Evolutionary conservation across 92 coral and sea anemone genomes (phyloP), one percentile per base, ranked within the genome.

Genomic region (Phenganax subtilis): DNA sequence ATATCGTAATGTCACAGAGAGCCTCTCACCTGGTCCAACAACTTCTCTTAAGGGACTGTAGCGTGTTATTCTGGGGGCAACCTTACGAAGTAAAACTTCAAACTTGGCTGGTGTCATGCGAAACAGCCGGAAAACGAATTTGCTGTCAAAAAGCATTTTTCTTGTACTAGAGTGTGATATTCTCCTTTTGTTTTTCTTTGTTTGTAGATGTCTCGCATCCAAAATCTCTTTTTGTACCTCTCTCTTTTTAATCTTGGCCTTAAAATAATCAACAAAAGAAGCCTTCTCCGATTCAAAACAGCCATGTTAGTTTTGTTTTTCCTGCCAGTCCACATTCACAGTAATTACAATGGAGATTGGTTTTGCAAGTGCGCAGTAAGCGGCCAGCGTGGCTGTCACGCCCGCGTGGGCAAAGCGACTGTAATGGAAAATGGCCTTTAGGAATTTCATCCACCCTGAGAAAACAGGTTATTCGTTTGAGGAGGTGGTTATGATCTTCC

Each of bases 401-500:
- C 47, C 47, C 47, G 47, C 47, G 47, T 5, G 47, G 47, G 47
- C 47, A 37, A 37, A 37, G 2, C 47, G 47, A 37, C 47, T 5
- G 47, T 37, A 37, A 37, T 37, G 47, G 47, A 37, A 37, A 37
- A 37, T 37, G 47, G 47, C 47, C 47, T 37, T 54, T 60, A 1
- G 85, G 86, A 10, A 81, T 63, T 14, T 1, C 37, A 52, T 86
- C 88, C 9, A 28, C 28, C 31, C 88, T 30, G 82, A 81, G 20
- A 65, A 81, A 81, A 52, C 51, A 61, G 2, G 86, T 75, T 3
- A 86, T 72, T 28, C 86, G 55, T 27, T 82, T 86, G 9, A 86
- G 84, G 29, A 86, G 9, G 58, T 86, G 89, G 70, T 71, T 71
- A 64, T 80, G 85, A 37, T 80, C 88, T 72, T 79, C 88, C 30